phyloP scores from a whole-genome alignment of 2,888 invertebrate species.

The Drosophila incognita region DNA sequence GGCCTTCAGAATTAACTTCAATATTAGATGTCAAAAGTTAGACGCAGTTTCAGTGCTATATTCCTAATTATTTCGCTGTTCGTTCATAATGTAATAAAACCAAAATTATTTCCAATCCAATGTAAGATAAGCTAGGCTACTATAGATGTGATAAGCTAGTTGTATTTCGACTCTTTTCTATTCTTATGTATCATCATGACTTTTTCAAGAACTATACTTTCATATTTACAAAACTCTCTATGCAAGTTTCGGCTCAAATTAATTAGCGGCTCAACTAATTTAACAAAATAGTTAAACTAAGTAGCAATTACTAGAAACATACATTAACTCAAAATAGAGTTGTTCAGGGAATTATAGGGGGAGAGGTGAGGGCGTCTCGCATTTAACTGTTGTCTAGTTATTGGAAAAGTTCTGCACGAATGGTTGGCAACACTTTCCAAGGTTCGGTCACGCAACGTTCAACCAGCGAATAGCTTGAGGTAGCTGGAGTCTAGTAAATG shows the following conservation, averaged over 20 bases:
- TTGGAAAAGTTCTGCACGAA: conserved; percentile 73
- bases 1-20: not conserved
- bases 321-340: not conserved
- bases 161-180: not conserved
- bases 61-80: not conserved
- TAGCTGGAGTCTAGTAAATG: conserved; percentile 7
- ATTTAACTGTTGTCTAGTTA: conserved; percentile 59
- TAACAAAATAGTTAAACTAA: conserved; percentile 18
- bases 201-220: not conserved
- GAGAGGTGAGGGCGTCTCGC: conserved; percentile 8
- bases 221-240: not conserved
- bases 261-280: conserved; percentile 10
- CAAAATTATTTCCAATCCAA: not conserved
- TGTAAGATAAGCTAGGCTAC: not conserved
- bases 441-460: conserved; percentile 64
- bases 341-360: not conserved
- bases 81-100: not conserved
- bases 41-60: not conserved
- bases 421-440: conserved; percentile 69
- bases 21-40: not conserved
- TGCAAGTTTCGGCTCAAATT: not conserved
- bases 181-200: not conserved
- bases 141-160: not conserved
- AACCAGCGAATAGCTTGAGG: conserved; percentile 31
- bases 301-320: conserved; percentile 21